Evolutionary conservation across 2,113 vertebrate species (phyloP).

Genomic region (Solea senegalensis): DNA sequence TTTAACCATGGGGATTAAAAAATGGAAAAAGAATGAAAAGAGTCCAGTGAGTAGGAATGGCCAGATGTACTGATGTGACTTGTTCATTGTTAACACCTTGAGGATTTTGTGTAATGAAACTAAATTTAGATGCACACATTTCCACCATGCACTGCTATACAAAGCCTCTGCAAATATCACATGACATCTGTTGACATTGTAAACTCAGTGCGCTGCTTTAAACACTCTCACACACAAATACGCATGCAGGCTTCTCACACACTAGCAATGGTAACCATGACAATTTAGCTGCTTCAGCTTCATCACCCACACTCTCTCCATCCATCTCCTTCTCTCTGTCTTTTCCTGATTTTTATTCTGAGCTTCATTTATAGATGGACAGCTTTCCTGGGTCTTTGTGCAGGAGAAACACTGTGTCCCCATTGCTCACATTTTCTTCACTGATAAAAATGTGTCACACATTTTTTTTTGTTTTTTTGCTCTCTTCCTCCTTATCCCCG

Average conservation of each 20-base stretch:
- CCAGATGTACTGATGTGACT: slow-evolving; percentile 15
- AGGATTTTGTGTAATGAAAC: background rate
- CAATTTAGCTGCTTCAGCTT: slow-evolving; percentile 70
- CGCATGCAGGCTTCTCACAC: slow-evolving; percentile 27
- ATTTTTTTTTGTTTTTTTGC: background rate
- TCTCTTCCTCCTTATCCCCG: background rate
- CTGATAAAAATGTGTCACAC: slow-evolving; percentile 12
- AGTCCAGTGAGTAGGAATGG: too few relatives aligned
- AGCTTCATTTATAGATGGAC: slow-evolving; percentile 24
- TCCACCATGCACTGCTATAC: slow-evolving; percentile 6
- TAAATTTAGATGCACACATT: slow-evolving; percentile 22
- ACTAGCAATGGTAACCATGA: slow-evolving; percentile 73
- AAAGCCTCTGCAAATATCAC: slow-evolving; percentile 59
- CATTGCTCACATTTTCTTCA: background rate
- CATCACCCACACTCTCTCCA: slow-evolving; percentile 65
- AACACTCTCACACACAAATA: slow-evolving; percentile 19
- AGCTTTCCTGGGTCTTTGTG: slow-evolving; percentile 54
- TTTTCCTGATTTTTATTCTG: slow-evolving; percentile 57
- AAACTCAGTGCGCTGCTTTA: slow-evolving; percentile 36
- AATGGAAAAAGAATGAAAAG: too few relatives aligned
- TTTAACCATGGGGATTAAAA: too few relatives aligned
- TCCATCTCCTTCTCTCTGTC: slow-evolving; percentile 60
- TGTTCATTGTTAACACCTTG: slow-evolving; percentile 2
- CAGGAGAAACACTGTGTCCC: slow-evolving; percentile 32
- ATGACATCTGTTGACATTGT: slow-evolving; percentile 66